Base-by-base conservation (phyloP, 2,888 invertebrate genomes). In the Tenthredo scrophulariae region DNA sequence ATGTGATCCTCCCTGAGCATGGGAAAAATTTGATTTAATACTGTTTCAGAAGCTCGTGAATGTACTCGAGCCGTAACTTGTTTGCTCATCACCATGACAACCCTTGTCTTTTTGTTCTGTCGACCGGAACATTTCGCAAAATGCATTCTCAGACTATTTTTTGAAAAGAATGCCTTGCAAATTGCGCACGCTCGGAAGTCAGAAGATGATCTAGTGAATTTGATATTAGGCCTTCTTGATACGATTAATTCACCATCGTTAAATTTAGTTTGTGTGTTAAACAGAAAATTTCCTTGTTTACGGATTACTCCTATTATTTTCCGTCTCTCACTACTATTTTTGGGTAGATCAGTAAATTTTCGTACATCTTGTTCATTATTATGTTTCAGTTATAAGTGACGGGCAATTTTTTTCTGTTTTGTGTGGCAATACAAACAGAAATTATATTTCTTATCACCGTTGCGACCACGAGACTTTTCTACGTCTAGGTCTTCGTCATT, bases 191-290 rank as follows among this genome's bases (percentile, higher is more conserved):
- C 37, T 70, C 33, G 10, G 18, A 70, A 70, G 2, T 70, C 6
- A 70, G 1, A 2, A 18, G 85, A 87, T 10, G 84, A 58, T 77
- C 84, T 84, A 10, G 85, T 75, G 9, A 83, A 75, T 18, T 70
- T 74, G 0, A 33, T 22, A 13, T 67, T 85, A 13, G 88, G 88
- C 29, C 89, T 86, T 70, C 88, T 85, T 7, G 86, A 70, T 18
- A 88, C 87, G 15, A 89, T 87, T 9, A 89, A 74, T 33, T 86
- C 84, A 15, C 88, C 89, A 0, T 86, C 79, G 72, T 89, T 89
- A 22, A 74, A 85, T 74, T 87, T 84, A 15, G 26, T 29, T n/a
- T 84, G 50, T 0, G 88, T 88, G 54, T 89, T 89, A 58, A 85
- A 88, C 5, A 88, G 4, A 65, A 87, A 88, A 86, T 86, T 87